Conservation (phyloP, 2,797 vertebrate species). For the Moxostoma hubbsi region DNA sequence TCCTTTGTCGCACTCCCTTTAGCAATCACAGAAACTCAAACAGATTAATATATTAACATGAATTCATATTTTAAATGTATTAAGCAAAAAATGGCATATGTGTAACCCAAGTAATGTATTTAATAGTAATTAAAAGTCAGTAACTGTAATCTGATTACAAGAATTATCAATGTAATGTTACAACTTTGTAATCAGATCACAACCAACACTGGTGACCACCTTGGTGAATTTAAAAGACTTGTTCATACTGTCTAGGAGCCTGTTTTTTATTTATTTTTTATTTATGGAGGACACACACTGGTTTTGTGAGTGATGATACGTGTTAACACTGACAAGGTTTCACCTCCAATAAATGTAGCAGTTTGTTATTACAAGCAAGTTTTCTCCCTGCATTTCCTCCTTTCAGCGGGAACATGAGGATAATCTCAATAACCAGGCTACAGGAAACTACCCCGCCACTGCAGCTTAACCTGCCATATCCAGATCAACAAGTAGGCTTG, state of each 20-base stretch:
- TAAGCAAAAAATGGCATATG: too few relatives aligned
- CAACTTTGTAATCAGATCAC: too few relatives aligned
- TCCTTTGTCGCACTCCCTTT: too few relatives aligned
- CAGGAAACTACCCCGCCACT: conserved; percentile 67
- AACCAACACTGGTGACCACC: conserved; percentile 34
- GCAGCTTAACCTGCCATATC: conserved; percentile 60
- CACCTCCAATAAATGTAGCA: conserved; percentile 59
- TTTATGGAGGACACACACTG: conserved; percentile 18
- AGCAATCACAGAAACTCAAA: too few relatives aligned
- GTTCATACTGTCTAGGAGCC: conserved; percentile 41
- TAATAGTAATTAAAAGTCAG: too few relatives aligned
- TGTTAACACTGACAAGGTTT: conserved; percentile 61
- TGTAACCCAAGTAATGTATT: too few relatives aligned
- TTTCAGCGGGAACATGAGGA: conserved; percentile 51
- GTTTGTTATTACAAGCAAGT: conserved; percentile 64
- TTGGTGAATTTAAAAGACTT: conserved; percentile 62
- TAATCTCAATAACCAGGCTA: conserved; percentile 71
- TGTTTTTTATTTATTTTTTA: neutral
- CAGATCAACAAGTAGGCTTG: conserved; percentile 61
- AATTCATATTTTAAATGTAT: too few relatives aligned
- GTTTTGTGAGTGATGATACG: conserved; percentile 57
- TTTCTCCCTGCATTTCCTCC: conserved; percentile 66
- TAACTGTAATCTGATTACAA: too few relatives aligned
- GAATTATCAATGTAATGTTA: too few relatives aligned
- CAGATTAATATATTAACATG: too few relatives aligned